Evolutionary conservation across 64 coral and sea anemone genomes (phyloP), one percentile per base, ranked within the genome.

Genomic region (Porites lutea): DNA sequence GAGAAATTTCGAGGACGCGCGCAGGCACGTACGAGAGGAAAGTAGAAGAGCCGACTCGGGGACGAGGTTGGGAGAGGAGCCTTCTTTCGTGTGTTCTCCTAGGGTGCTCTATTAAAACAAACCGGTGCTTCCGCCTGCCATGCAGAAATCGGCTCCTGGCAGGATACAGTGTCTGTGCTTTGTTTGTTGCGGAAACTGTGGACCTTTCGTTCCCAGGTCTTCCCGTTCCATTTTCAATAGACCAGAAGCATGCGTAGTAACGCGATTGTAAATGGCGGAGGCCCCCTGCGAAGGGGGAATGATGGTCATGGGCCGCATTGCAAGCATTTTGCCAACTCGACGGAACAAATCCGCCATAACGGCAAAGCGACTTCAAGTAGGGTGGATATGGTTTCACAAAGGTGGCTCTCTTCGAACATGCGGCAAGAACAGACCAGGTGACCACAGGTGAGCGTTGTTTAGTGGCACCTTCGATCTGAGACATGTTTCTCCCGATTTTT

Each of bases 271-370:
- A 96, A 96, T 96, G 95, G 95, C 92, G 92, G 88, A 90, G 65
- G 81, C 92, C 95, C 94, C 95, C 95, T 89, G 95, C 95, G 82
- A 97, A 97, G 95, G 95, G 27, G 95, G 95, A 97, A 97, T 97
- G 95, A 94, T 97, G 95, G 95, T 97, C 95, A 97, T 97, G 95
- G 92, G 95, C 95, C 95, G 88, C 82, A 97, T 97, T 97, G 95
- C 95, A 94, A 93, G 95, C 95, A 97, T 97, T 97, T 97, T 94
- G 95, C 95, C 95, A 97, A 97, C 92, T 91, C 92, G 95, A 97
- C 92, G 27, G 88, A 91, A 65, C 92, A 97, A 97, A 97, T 97
- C 95, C 92, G 95, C 95, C 95, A 97, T 97, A 94, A 85, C 95
- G 52, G 95, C 19, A 60, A 65, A 88, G 88, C 88, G 87, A 82